Evolutionary conservation across 2,888 invertebrate species (phyloP).

Genomic region (Cataglyphis livida): DNA sequence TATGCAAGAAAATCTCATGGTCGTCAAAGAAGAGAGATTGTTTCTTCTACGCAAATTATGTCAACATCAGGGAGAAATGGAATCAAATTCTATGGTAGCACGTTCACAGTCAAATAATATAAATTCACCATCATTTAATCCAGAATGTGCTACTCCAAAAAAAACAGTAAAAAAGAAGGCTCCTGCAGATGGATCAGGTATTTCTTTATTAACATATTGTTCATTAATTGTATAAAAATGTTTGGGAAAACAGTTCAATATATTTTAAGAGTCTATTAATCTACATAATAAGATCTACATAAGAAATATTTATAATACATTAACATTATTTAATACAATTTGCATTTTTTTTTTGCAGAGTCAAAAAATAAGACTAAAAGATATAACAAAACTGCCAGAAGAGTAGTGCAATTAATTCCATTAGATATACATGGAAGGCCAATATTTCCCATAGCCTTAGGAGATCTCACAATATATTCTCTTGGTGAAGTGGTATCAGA

Average conservation of each 20-base stretch:
- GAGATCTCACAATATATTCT: slow-evolving; percentile 91
- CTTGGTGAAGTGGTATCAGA: slow-evolving; percentile 91
- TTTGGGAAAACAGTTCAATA: not conserved
- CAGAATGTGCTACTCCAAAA: slow-evolving; percentile 78
- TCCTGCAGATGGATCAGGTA: slow-evolving; percentile 78
- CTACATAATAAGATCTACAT: not conserved
- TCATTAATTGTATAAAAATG: not conserved
- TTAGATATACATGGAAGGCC: slow-evolving; percentile 90
- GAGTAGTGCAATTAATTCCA: slow-evolving; percentile 88
- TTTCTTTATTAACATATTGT: not conserved
- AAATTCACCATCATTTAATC: slow-evolving; percentile 71
- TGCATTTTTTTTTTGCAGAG: slow-evolving; percentile 65
- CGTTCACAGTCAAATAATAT: slow-evolving; percentile 78
- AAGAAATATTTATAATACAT: not conserved
- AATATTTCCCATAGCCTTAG: slow-evolving; percentile 90
- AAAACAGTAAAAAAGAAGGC: slow-evolving; percentile 81
- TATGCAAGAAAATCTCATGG: slow-evolving; percentile 92
- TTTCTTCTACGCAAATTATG: slow-evolving; percentile 92
- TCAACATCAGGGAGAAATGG: slow-evolving; percentile 86
- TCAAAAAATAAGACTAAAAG: slow-evolving; percentile 81
- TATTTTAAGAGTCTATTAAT: not conserved
- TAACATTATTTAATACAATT: not conserved
- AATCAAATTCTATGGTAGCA: slow-evolving; percentile 73
- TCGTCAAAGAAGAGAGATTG: slow-evolving; percentile 93
- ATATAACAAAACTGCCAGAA: slow-evolving; percentile 81